Conservation (phyloP, 2,113 vertebrate species). For the Rhinopomastus cyanomelas region DNA sequence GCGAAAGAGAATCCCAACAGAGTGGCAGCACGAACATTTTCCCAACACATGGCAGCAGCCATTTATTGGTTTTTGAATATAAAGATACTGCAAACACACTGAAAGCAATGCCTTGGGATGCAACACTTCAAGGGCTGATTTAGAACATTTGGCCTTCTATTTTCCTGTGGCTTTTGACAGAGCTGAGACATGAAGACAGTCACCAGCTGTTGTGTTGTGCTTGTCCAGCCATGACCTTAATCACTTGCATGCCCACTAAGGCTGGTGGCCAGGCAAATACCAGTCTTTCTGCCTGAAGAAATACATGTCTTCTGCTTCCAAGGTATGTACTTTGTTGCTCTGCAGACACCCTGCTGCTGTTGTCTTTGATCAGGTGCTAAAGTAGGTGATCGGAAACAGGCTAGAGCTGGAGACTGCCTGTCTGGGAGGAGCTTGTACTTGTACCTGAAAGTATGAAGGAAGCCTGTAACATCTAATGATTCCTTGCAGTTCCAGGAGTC, state of each 20-base stretch:
- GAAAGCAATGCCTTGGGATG: not conserved
- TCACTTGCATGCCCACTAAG: not conserved
- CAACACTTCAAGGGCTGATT: not conserved
- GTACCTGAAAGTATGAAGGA: not conserved
- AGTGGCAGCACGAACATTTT: not conserved
- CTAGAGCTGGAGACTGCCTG: not conserved
- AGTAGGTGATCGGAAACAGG: not conserved
- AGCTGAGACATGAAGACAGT: rapidly evolving
- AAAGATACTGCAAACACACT: not conserved
- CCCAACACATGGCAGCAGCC: not conserved
- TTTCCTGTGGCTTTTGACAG: not conserved
- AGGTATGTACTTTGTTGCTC: not conserved
- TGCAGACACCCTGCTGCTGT: not conserved
- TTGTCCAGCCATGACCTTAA: not conserved
- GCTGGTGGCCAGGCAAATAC: not conserved
- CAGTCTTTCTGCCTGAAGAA: not conserved
- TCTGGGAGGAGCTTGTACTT: not conserved
- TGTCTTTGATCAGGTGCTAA: not conserved
- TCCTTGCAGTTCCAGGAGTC: not conserved
- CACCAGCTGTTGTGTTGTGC: not conserved
- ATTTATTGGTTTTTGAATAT: not conserved
- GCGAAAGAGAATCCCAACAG: rapidly evolving
- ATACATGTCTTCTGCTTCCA: not conserved
- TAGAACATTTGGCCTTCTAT: rapidly evolving
- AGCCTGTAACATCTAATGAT: rapidly evolving